Conservation (phyloP, 2,888 invertebrate species). For the Scaptomyza parva region DNA sequence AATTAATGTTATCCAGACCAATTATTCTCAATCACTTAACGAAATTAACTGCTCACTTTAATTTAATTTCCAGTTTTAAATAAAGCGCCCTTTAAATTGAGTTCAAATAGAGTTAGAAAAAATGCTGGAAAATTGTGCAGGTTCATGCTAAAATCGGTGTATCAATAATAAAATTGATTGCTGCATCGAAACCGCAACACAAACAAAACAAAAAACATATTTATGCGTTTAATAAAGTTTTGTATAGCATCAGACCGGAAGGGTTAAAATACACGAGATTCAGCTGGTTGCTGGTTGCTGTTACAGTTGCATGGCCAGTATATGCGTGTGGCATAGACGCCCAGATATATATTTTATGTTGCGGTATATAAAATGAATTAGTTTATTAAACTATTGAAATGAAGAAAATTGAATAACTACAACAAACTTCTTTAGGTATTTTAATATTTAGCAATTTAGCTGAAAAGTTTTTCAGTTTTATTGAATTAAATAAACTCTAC, state of each 20-base stretch:
- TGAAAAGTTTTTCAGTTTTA: too few relatives aligned
- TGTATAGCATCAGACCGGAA: constrained; percentile 29
- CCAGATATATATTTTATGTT: background rate
- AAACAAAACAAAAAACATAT: constrained; percentile 43
- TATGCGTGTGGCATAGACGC: background rate
- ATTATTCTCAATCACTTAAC: constrained; percentile 39
- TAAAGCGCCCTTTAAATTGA: constrained; percentile 15
- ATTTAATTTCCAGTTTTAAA: constrained; percentile 51
- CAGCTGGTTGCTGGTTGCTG: background rate
- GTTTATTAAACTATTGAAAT: background rate
- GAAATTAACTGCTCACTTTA: constrained; percentile 37
- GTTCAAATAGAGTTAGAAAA: background rate
- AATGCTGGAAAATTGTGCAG: constrained; percentile 4
- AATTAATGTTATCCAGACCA: constrained; percentile 49
- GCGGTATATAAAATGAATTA: background rate
- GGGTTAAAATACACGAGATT: constrained; percentile 16
- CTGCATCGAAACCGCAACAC: constrained; percentile 34
- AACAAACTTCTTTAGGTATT: too few relatives aligned
- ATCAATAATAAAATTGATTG: constrained; percentile 51
- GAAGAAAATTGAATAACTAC: background rate
- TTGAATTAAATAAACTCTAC: background rate
- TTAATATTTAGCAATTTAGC: too few relatives aligned
- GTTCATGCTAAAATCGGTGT: constrained; percentile 19
- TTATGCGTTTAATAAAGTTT: constrained; percentile 17
- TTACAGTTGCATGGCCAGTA: too few relatives aligned